Evolutionary conservation across 2,888 invertebrate genomes (phyloP), one percentile per base, ranked within the genome.

Genomic region (Ectemnius lituratus): DNA sequence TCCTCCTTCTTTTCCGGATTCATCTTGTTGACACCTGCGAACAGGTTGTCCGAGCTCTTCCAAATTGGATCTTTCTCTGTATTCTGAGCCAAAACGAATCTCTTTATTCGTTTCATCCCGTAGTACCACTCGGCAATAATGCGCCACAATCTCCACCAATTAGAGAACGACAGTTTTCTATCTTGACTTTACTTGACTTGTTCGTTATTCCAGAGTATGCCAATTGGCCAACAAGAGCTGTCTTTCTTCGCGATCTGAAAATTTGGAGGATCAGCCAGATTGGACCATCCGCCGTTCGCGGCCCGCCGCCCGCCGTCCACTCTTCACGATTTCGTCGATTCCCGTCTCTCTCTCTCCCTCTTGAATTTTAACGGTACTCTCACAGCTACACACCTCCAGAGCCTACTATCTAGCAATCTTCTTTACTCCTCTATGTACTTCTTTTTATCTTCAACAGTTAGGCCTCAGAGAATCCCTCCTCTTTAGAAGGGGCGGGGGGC

Each of bases 41-140:
- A 74, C 14, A 88, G 73, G 79, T 89, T 90, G 76, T 90, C 89
- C 56, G 89, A 90, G 62, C 88, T 89, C 73, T 88, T 90, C 90
- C 89, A 90, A 71, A 88, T 88, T 18, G 88, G 87, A 74, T 89
- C 88, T 70, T 84, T 87, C 70, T 87, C 89, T 74, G 88, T 86
- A 49, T 85, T 87, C 75, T 89, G 84, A 13, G 88, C 88, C 72
- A 91, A 83, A 37, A 91, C 88, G 79, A 91, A 91, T 83, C 91
- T 87, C 79, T 91, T 91, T 70, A 90, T 87, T 20, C 89, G 88
- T 77, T 78, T 88, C 89, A 89, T 90, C 67, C 67, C 60, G 68
- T 27, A 14, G 28, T 0, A 14, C 28, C 62, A 59, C 60, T 57
- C 73, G 8, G 37, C 37, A 37, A 37, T 37, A 37, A 11, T 6